Percentiles rank a stretch among this genome's conserved stretches.
Evolutionary conservation across 2,888 invertebrate species (phyloP).

Genomic region (Peribatodes rhomboidaria): DNA sequence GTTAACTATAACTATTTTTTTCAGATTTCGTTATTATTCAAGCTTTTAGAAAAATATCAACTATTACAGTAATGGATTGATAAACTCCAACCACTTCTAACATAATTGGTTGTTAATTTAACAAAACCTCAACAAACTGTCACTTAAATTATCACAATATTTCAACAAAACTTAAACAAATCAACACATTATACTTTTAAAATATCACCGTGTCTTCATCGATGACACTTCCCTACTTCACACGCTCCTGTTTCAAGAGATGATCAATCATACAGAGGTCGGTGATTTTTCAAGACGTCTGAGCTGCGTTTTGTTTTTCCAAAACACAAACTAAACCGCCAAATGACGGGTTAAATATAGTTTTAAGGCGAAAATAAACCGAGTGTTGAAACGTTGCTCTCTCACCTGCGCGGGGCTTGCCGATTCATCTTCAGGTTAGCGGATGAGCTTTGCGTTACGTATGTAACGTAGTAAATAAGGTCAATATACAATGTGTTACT

Average conservation of each 20-base stretch:
- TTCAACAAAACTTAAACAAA: slow-evolving; percentile 74
- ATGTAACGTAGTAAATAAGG: too few relatives aligned
- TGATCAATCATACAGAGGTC: slow-evolving; percentile 83
- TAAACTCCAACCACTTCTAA: neutral
- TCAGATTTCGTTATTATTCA: too few relatives aligned
- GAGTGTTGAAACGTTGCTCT: slow-evolving; percentile 70
- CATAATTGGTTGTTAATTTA: slow-evolving; percentile 50
- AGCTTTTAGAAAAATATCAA: neutral
- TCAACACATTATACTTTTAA: slow-evolving; percentile 76
- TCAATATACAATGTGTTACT: too few relatives aligned
- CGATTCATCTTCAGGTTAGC: slow-evolving; percentile 58
- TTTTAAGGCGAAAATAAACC: slow-evolving; percentile 69
- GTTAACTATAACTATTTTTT: too few relatives aligned
- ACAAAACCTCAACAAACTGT: slow-evolving; percentile 51
- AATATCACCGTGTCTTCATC: slow-evolving; percentile 58
- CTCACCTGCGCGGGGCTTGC: slow-evolving; percentile 68
- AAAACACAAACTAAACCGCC: slow-evolving; percentile 73
- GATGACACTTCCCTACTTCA: slow-evolving; percentile 48
- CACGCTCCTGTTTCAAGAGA: slow-evolving; percentile 76
- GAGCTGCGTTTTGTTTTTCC: slow-evolving; percentile 77
- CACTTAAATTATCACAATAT: slow-evolving; percentile 67
- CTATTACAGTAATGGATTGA: neutral
- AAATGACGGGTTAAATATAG: slow-evolving; percentile 74
- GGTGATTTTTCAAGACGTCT: slow-evolving; percentile 81
- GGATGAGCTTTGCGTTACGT: slow-evolving; percentile 46